These are phyloP conservation scores for Macrobrachium nipponense DNA, from an alignment of 1,140 invertebrate genomes.

Conservation along the genomic window DNA sequence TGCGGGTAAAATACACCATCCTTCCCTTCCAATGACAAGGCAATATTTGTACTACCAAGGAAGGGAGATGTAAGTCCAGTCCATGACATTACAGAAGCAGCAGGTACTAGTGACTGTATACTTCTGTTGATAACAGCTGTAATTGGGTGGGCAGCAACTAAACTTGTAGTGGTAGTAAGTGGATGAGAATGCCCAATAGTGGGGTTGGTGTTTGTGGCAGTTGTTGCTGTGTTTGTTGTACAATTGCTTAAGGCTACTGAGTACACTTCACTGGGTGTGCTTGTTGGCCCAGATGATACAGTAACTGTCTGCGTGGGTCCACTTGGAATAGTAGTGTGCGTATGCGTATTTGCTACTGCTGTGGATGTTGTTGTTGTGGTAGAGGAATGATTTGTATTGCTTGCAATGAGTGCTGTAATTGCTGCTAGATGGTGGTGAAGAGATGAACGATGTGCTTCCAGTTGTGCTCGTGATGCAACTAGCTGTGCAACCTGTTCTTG, in stretches of 20 bases:
- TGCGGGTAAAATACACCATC: conserved; percentile 52
- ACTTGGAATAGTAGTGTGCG: conserved; percentile 34
- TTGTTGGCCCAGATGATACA: conserved; percentile 5
- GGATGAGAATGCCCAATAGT: conserved; percentile 29
- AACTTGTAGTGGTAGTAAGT: conserved; percentile 33
- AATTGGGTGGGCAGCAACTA: conserved; percentile 26
- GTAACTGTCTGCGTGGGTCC: conserved; percentile 5
- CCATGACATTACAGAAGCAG: conserved; percentile 54
- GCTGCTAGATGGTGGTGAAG: conserved; percentile 62
- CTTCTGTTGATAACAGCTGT: conserved; percentile 43
- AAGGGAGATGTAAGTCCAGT: conserved; percentile 42
- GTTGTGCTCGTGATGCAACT: conserved; percentile 56
- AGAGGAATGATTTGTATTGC: conserved; percentile 31
- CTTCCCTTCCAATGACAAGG: conserved; percentile 50
- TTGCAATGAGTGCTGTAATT: conserved; percentile 43
- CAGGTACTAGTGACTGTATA: conserved; percentile 48
- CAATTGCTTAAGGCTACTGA: conserved; percentile 2
- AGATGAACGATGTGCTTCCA: conserved; percentile 56
- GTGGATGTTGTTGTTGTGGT: conserved; percentile 20
- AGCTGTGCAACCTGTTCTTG: conserved; percentile 63
- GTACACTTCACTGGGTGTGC: conserved; percentile 18
- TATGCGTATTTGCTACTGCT: conserved; percentile 14
- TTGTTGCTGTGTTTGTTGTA: conserved; percentile 27
- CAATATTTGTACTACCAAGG: conserved; percentile 54
- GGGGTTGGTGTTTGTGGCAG: conserved; percentile 30